These are phyloP conservation scores for Aplysina aerophoba DNA, from an alignment of 37 sponge, comb jelly and placozoan species.

Conservation along the genomic window DNA sequence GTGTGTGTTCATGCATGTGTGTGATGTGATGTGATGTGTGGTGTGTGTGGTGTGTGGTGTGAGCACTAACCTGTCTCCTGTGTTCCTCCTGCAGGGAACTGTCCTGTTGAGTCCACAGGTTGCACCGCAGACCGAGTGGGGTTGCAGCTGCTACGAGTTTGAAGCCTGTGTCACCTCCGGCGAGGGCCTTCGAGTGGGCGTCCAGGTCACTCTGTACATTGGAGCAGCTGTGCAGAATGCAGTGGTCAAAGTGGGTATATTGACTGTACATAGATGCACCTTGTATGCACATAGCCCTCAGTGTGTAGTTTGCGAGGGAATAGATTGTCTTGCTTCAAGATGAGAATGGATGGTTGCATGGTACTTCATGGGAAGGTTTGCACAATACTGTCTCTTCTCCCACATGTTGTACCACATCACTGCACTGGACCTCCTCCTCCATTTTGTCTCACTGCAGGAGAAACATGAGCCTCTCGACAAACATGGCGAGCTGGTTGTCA, in stretches of 20 bases:
- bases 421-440: neutral
- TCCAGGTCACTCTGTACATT: conserved; percentile 82
- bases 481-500: conserved; percentile 52
- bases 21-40: no score
- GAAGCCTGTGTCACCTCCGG: conserved; percentile 64
- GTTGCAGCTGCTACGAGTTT: conserved; percentile 76
- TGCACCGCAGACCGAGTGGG: conserved; percentile 21
- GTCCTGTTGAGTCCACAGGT: conserved; percentile 61
- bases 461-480: conserved; percentile 49
- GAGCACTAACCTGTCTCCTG: neutral
- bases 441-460: neutral
- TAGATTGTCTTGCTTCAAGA: neutral
- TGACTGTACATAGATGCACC: no score
- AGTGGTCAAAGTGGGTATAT: conserved; percentile 28
- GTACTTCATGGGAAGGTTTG: neutral
- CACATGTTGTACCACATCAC: neutral
- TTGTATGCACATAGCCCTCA: no score
- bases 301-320: no score
- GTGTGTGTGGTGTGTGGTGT: no score
- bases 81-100: conserved; percentile 67
- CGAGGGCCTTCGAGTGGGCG: conserved; percentile 57
- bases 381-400: neutral
- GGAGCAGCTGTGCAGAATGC: conserved; percentile 85
- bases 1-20: no score
- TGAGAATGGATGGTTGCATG: neutral